Base-by-base conservation (phyloP, 2,797 vertebrate genomes). In the Spondyliosoma cantharus region DNA sequence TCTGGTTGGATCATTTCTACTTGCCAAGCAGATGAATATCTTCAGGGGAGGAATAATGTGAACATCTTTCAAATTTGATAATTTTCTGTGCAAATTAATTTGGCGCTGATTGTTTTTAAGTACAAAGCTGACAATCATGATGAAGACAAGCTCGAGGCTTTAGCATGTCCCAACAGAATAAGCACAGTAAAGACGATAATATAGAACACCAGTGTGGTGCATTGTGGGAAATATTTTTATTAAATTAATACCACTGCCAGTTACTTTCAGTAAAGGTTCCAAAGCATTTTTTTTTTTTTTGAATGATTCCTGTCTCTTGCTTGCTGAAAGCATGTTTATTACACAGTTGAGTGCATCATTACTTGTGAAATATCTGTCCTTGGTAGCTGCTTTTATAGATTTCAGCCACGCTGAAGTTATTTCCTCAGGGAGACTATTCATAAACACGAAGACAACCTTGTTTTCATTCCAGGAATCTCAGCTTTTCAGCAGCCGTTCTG, bases 331-430 rank as follows among this genome's bases (percentile, higher is more conserved):
- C 37, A 24, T 70, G 53, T 83, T 89, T 63, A 85, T 80, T 63
- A 84, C 68, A 67, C 68, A 79, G 58, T 49, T 20, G 66, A 79
- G n/a, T 74, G 54, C 37, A 43, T 67, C 17, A n/a, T 79, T 70
- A 81, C 77, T 74, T 80, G 56, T 71, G 49, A 49, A 57, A 76
- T 72, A 76, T 61, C 80, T 83, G 65, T 76, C 79, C 54, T 54
- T 63, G 29, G 70, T 85, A 49, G 63, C 62, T 84, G 66, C 64
- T 81, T 73, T 83, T 71, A 54, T 58, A 62, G 73, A 74, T 56
- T 62, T 25, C 74, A 78, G 71, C 54, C 57, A 20, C 11, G 17
- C 74, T 13, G 32, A 75, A n/a, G 17, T 80, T 77, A 70, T 86
- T 85, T 83, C 85, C 80, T 81, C 32, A 0, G 29, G 61, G 71